Conservation (phyloP, 2,888 invertebrate species). For the Chromoteleia sp. region DNA sequence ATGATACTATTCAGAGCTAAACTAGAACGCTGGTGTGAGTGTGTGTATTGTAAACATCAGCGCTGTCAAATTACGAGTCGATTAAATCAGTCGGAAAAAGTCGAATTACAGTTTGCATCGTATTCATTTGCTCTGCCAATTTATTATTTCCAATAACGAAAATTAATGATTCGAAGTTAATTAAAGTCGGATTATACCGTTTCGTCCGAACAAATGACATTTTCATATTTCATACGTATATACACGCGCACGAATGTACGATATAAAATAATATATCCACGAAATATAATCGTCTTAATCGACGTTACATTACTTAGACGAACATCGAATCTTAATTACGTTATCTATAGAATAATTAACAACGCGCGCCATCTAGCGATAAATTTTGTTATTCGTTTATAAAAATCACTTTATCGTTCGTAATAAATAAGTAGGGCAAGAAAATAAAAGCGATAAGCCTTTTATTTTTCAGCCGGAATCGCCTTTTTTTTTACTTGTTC, state of each 20-base stretch:
- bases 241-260: no score
- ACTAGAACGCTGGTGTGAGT: conserved; percentile 51
- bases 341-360: background rate
- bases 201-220: no score
- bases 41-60: conserved; percentile 58
- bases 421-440: conserved; percentile 47
- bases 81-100: conserved; percentile 58
- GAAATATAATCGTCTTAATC: no score
- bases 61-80: conserved; percentile 57
- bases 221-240: no score
- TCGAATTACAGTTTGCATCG: conserved; percentile 37
- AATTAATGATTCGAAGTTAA: conserved; percentile 9
- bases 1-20: conserved; percentile 64
- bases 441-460: conserved; percentile 52
- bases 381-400: conserved; percentile 30
- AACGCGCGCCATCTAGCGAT: conserved; percentile 37
- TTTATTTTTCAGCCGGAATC: conserved; percentile 28
- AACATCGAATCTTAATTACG: background rate
- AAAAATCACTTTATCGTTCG: conserved; percentile 45
- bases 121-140: conserved; percentile 20
- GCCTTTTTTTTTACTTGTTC: background rate
- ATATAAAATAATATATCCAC: no score
- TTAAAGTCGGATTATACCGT: no score
- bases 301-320: no score
- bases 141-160: conserved; percentile 33